phyloP scores from a whole-genome alignment of 2,797 vertebrate species.

The Myiotriccus ornatus region DNA sequence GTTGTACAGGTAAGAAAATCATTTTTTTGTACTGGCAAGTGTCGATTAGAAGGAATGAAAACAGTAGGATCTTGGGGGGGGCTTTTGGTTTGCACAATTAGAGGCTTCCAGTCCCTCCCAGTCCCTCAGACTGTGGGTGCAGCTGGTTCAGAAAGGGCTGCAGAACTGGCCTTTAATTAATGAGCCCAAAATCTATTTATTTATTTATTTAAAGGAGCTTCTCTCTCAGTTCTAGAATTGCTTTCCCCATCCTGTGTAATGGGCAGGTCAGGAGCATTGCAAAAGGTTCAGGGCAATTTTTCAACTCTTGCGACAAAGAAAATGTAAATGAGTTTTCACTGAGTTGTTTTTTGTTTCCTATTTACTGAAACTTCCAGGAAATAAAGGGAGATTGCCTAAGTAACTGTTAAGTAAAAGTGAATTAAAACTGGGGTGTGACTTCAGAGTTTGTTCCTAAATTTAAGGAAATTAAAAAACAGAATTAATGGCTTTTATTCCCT shows the following conservation, averaged over 20 bases:
- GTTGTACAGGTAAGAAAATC: slow-evolving; percentile 85
- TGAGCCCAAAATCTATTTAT: neutral
- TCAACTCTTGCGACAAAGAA: neutral
- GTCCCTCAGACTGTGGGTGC: neutral
- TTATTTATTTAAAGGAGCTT: neutral
- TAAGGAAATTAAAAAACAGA: neutral
- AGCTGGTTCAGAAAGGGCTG: neutral
- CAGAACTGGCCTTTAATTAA: neutral
- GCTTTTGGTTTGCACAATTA: neutral
- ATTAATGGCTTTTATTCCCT: neutral
- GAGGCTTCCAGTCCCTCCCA: neutral
- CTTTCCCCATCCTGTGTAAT: neutral
- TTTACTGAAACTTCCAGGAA: slow-evolving; percentile 41
- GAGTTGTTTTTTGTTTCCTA: slow-evolving; percentile 1
- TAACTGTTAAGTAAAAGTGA: slow-evolving; percentile 16
- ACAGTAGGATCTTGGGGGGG: accelerated
- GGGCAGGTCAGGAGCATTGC: neutral
- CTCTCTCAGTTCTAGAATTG: neutral
- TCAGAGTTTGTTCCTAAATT: neutral
- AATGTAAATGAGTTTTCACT: slow-evolving; percentile 23
- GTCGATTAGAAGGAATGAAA: neutral
- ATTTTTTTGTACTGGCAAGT: neutral
- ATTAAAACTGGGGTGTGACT: neutral
- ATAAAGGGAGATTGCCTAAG: neutral
- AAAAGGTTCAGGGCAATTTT: slow-evolving; percentile 4